These are phyloP conservation scores for Pachycephala philippinensis DNA, from an alignment of 2,113 vertebrate genomes.

Conservation along the genomic window DNA sequence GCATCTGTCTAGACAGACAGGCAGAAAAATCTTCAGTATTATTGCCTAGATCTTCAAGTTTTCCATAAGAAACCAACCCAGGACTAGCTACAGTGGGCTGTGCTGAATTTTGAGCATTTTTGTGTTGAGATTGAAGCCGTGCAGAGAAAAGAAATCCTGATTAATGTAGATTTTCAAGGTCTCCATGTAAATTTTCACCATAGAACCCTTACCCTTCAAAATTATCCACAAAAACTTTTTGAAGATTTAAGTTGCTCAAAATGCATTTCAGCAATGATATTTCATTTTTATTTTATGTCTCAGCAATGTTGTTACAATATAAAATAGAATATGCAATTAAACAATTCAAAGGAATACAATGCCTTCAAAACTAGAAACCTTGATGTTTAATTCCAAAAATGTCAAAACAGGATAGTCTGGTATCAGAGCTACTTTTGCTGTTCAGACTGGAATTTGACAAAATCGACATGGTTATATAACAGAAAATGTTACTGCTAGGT, in stretches of 20 bases:
- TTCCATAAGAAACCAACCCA: background rate
- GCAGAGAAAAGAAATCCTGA: background rate
- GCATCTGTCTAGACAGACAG: background rate
- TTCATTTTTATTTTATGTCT: background rate
- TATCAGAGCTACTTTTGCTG: background rate
- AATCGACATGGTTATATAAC: background rate
- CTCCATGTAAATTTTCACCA: background rate
- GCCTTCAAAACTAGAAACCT: background rate
- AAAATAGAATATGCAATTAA: background rate
- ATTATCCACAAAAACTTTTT: background rate
- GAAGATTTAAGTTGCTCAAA: background rate
- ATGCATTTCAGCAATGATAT: background rate
- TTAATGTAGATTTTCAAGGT: background rate
- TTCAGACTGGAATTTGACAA: background rate
- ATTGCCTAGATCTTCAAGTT: background rate
- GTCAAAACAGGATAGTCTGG: background rate
- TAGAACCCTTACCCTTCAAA: background rate
- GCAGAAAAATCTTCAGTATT: background rate
- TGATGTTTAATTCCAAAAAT: background rate
- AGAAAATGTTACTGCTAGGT: background rate
- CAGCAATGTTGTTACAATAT: background rate
- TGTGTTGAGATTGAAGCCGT: background rate
- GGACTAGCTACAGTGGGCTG: background rate
- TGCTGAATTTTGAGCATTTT: background rate
- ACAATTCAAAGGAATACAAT: background rate